Conservation (phyloP, 2,888 invertebrate genomes). For the Epirrhoe tristata region DNA sequence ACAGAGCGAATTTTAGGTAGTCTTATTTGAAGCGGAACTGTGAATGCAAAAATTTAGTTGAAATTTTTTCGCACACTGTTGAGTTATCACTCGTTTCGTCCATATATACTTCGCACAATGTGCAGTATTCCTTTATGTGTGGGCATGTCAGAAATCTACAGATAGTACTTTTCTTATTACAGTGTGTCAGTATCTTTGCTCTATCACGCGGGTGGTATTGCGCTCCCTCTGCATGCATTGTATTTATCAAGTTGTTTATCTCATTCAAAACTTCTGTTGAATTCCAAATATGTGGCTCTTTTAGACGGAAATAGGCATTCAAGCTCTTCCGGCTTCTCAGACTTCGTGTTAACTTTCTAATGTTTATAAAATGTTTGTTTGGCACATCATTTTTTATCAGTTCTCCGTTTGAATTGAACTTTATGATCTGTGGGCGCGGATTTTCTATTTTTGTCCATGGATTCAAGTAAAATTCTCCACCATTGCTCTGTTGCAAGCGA, state of each 20-base stretch:
- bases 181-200: slow-evolving; percentile 61
- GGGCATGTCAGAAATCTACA: slow-evolving; percentile 70
- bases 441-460: slow-evolving; percentile 61
- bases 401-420: slow-evolving; percentile 57
- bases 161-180: slow-evolving; percentile 49
- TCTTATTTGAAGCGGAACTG: neutral
- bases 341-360: slow-evolving; percentile 37
- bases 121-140: slow-evolving; percentile 55
- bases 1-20: too few species aligned
- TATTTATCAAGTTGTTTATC: slow-evolving; percentile 20
- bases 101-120: slow-evolving; percentile 61
- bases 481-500: slow-evolving; percentile 46
- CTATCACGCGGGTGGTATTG: slow-evolving; percentile 24
- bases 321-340: slow-evolving; percentile 12
- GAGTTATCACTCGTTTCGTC: slow-evolving; percentile 38
- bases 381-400: slow-evolving; percentile 43
- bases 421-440: slow-evolving; percentile 54
- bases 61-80: slow-evolving; percentile 54
- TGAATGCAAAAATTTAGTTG: slow-evolving; percentile 50
- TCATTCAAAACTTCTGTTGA: slow-evolving; percentile 21
- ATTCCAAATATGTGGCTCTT: slow-evolving; percentile 25
- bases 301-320: slow-evolving; percentile 9
- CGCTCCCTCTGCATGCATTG: slow-evolving; percentile 4
- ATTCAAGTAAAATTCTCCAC: slow-evolving; percentile 52
- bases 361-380: slow-evolving; percentile 41